Conservation (phyloP, 2,797 vertebrate genomes). For the Myripristis jacobus region DNA sequence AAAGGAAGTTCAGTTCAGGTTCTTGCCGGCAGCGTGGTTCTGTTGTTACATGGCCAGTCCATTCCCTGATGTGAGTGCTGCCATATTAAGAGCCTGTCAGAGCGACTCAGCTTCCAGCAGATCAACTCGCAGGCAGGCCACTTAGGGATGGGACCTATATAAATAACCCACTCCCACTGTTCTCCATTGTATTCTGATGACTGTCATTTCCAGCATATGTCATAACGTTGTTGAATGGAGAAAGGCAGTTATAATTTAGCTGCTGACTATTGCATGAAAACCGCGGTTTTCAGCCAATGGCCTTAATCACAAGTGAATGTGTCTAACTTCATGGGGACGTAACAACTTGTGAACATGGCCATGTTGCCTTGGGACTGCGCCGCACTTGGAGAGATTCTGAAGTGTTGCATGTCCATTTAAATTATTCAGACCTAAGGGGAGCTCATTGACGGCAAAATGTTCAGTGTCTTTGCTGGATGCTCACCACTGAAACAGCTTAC, state of each 20-base stretch:
- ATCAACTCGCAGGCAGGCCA: slow-evolving; percentile 63
- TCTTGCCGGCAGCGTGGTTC: slow-evolving; percentile 6
- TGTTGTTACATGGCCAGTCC: slow-evolving; percentile 57
- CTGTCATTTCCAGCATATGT: slow-evolving; percentile 37
- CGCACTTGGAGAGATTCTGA: slow-evolving; percentile 30
- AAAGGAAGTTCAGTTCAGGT: not conserved
- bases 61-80: slow-evolving; percentile 64
- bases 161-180: slow-evolving; percentile 51
- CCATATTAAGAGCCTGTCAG: slow-evolving; percentile 71
- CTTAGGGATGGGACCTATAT: slow-evolving; percentile 50
- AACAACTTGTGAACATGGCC: not conserved
- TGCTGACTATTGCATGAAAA: slow-evolving; percentile 2
- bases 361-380: not conserved
- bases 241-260: not conserved
- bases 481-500: not conserved
- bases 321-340: not conserved
- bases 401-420: slow-evolving; percentile 24
- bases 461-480: not conserved
- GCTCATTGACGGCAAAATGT: slow-evolving; percentile 1
- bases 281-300: too few relatives aligned
- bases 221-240: slow-evolving; percentile 15
- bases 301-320: too few relatives aligned
- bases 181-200: slow-evolving; percentile 39
- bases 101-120: slow-evolving; percentile 60
- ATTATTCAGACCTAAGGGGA: slow-evolving; percentile 40